Conservation (phyloP, 1,140 invertebrate species). For the Macrobrachium nipponense region DNA sequence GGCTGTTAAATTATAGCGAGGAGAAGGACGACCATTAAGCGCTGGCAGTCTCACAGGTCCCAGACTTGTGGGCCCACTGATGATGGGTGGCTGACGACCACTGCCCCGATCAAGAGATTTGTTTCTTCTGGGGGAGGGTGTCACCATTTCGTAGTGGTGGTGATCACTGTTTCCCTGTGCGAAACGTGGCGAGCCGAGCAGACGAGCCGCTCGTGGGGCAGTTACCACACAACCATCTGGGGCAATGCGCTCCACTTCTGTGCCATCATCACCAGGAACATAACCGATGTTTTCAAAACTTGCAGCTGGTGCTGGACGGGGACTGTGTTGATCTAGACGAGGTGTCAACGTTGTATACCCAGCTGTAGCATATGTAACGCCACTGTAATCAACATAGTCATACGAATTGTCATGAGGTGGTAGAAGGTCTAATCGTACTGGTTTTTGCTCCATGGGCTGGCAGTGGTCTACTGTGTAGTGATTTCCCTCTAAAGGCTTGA, state of each 20-base stretch:
- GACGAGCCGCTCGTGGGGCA: constrained; percentile 55
- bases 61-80: constrained; percentile 61
- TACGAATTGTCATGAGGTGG: constrained; percentile 62
- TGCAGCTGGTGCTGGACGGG: constrained; percentile 47
- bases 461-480: constrained; percentile 65
- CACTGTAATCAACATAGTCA: constrained; percentile 63
- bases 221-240: constrained; percentile 60
- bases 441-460: constrained; percentile 64
- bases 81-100: constrained; percentile 56
- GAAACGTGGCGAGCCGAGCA: constrained; percentile 51
- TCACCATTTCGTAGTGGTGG: constrained; percentile 64
- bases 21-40: constrained; percentile 56
- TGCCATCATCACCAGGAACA: constrained; percentile 59
- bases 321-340: constrained; percentile 76
- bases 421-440: constrained; percentile 61
- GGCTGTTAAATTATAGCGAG: constrained; percentile 60
- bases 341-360: constrained; percentile 41
- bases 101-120: constrained; percentile 59
- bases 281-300: constrained; percentile 63
- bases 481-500: constrained; percentile 77
- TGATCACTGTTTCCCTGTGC: constrained; percentile 30
- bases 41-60: constrained; percentile 56
- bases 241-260: constrained; percentile 48
- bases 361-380: constrained; percentile 58
- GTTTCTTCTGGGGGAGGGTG: constrained; percentile 54